Percentiles rank a stretch among this genome's conserved stretches.
Evolutionary conservation across 2,797 vertebrate species (phyloP).

Genomic region (Nyctibius grandis): DNA sequence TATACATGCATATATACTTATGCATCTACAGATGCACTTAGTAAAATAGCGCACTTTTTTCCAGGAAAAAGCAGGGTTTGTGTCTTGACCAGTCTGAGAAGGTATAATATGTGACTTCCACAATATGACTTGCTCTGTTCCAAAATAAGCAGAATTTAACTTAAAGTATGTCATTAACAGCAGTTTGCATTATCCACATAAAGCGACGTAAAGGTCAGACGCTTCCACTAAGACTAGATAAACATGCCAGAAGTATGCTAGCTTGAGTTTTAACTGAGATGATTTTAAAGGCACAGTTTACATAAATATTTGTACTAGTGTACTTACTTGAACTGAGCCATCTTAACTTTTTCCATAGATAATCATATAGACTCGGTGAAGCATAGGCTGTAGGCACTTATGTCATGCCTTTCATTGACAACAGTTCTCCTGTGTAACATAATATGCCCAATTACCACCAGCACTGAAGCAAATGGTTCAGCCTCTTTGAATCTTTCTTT

Average conservation of each 20-base stretch:
- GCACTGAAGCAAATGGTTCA: not conserved
- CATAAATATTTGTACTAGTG: not conserved
- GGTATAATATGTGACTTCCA: not conserved
- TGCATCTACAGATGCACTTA: not conserved
- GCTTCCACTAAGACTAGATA: not conserved
- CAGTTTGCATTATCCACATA: not conserved
- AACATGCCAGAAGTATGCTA: not conserved
- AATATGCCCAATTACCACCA: not conserved
- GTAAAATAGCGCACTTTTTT: not conserved
- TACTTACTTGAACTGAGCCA: not conserved
- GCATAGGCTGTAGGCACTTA: not conserved
- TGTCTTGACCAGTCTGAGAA: not conserved
- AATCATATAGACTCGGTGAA: not conserved
- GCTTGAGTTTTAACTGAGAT: not conserved
- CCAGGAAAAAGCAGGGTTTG: not conserved
- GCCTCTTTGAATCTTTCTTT: not conserved
- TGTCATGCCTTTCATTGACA: not conserved
- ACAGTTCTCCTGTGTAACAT: not conserved
- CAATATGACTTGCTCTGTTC: not conserved
- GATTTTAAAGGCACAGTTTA: not conserved
- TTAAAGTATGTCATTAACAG: not conserved
- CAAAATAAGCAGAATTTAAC: not conserved
- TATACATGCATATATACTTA: too few species aligned
- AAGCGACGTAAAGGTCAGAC: rapidly evolving
- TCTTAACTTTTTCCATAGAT: not conserved